phyloP scores from a whole-genome alignment of 2,888 invertebrate genomes.

The Eupithecia inturbata region DNA sequence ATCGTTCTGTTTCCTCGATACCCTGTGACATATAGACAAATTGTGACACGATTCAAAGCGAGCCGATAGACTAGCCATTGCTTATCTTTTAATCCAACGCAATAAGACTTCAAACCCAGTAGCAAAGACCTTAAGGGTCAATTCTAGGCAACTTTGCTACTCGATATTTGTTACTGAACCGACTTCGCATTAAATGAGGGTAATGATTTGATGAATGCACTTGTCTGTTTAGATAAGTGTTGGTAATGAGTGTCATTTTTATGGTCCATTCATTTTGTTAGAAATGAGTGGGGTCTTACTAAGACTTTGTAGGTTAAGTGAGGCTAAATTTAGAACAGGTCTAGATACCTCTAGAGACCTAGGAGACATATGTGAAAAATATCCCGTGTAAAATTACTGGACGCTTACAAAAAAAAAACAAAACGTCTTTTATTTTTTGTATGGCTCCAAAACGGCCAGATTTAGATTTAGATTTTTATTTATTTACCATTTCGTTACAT shows the following conservation, averaged over 20 bases:
- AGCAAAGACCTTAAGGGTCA: slow-evolving; percentile 10
- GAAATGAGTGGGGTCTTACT: not conserved
- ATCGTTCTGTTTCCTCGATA: not conserved
- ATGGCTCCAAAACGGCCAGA: not conserved
- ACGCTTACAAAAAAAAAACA: not conserved
- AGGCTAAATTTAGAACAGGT: not conserved
- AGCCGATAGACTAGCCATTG: not conserved
- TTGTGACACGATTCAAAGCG: slow-evolving; percentile 20
- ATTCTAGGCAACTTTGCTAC: slow-evolving; percentile 28
- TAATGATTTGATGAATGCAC: slow-evolving; percentile 28
- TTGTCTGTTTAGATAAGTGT: slow-evolving; percentile 21
- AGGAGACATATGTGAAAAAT: not conserved
- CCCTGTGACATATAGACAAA: slow-evolving; percentile 22
- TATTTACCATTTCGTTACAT: too few relatives aligned
- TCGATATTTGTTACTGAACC: slow-evolving; percentile 28
- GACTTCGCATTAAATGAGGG: slow-evolving; percentile 30
- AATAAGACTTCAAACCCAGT: slow-evolving; percentile 13
- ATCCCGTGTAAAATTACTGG: not conserved
- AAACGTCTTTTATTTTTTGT: not conserved
- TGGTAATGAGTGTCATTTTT: slow-evolving; percentile 20
- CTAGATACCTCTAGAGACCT: not conserved
- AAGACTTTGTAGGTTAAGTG: slow-evolving; percentile 4
- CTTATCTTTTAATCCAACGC: slow-evolving; percentile 4
- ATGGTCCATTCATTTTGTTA: slow-evolving; percentile 10
- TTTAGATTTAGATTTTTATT: too few relatives aligned